Percentiles rank a stretch among this genome's conserved stretches.
Evolutionary conservation across 2,113 vertebrate genomes (phyloP).

Genomic region (Notarius quadriscutis): DNA sequence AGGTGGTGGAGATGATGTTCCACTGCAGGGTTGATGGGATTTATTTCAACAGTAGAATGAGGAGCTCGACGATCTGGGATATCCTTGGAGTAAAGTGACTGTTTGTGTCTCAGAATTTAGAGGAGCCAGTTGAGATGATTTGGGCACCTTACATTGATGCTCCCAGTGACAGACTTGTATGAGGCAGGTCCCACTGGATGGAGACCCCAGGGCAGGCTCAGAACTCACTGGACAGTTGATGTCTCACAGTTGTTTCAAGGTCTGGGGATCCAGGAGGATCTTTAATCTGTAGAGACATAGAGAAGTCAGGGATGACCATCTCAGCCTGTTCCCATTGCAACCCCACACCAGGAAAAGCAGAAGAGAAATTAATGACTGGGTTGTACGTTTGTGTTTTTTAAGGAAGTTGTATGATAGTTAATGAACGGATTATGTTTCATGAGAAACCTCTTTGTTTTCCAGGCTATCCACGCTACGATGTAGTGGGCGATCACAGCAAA

Average conservation of each 20-base stretch:
- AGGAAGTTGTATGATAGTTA: not conserved
- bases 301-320: not conserved
- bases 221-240: not conserved
- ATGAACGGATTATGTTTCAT: not conserved
- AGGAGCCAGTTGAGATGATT: not conserved
- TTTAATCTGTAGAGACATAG: not conserved
- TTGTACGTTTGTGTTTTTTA: not conserved
- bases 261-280: not conserved
- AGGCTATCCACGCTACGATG: slow-evolving; percentile 89
- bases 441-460: slow-evolving; percentile 27
- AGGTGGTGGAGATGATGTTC: not conserved
- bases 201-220: not conserved
- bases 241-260: not conserved
- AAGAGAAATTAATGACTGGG: not conserved
- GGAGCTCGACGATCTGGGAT: not conserved
- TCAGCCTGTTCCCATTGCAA: not conserved
- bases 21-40: not conserved
- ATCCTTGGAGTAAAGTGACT: not conserved
- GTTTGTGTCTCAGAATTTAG: not conserved
- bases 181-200: not conserved
- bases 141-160: not conserved
- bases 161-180: not conserved
- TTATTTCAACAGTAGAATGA: not conserved
- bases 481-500: slow-evolving; percentile 85
- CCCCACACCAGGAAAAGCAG: not conserved